phyloP scores from a whole-genome alignment of 2,888 invertebrate species.

The Drosophila quinaria region DNA sequence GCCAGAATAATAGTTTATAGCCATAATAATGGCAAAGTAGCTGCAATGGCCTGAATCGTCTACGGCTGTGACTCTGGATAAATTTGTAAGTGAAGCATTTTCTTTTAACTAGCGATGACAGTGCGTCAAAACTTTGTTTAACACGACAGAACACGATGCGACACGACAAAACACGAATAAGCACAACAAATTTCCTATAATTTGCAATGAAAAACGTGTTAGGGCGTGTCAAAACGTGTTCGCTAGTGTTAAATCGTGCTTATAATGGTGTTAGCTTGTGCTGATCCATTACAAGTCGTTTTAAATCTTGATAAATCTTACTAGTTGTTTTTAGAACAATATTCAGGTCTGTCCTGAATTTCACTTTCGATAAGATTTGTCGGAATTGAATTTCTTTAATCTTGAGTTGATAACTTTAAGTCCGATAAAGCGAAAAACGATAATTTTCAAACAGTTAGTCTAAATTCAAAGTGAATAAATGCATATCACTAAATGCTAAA shows the following conservation, averaged over 20 bases:
- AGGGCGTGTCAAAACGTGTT: background rate
- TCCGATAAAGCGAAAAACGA: no score
- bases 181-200: no score
- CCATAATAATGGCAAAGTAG: conserved; percentile 65
- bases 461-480: no score
- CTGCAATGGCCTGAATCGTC: conserved; percentile 44
- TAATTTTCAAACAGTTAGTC: no score
- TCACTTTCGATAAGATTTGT: no score
- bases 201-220: no score
- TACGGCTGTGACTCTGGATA: conserved; percentile 14
- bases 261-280: background rate
- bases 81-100: conserved; percentile 12
- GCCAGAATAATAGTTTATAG: conserved; percentile 77
- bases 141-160: background rate
- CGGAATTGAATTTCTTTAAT: no score
- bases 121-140: background rate
- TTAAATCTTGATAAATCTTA: background rate
- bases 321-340: background rate
- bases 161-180: background rate
- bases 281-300: background rate
- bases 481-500: no score
- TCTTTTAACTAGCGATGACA: conserved; percentile 9
- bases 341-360: no score
- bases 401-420: no score
- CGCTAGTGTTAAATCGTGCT: background rate